Conservation (phyloP, 2,113 vertebrate species). For the Cryptomyrus ogoouensis region DNA sequence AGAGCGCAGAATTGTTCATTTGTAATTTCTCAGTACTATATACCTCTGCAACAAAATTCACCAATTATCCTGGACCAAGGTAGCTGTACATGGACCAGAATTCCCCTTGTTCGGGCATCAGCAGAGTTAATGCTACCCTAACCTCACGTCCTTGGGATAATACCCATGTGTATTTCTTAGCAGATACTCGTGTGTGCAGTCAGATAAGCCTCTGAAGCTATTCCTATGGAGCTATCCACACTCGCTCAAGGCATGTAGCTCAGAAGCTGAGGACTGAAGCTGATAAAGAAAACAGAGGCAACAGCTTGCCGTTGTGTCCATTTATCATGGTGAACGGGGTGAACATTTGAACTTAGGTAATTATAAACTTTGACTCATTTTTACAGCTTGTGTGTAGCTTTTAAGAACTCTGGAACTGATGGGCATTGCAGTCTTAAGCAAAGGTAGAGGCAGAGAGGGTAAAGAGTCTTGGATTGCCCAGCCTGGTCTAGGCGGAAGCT, state of each 20-base stretch:
- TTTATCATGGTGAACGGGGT: background rate
- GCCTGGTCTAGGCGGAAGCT: background rate
- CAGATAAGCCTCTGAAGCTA: background rate
- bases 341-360: background rate
- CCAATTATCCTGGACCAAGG: background rate
- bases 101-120: background rate
- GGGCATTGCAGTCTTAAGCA: background rate
- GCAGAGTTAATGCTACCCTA: background rate
- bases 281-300: background rate
- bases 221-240: background rate
- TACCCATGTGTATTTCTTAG: background rate
- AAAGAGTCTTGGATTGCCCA: background rate
- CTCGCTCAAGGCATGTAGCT: background rate
- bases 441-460: background rate
- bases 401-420: background rate
- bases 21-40: background rate
- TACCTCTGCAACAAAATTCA: background rate
- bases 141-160: background rate
- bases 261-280: background rate
- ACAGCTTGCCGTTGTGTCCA: background rate
- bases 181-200: background rate
- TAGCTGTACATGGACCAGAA: background rate
- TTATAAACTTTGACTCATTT: background rate
- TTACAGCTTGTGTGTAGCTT: background rate
- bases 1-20: background rate